A percentile compares a stretch with the other conserved stretches of the same genome.
Conservation (phyloP, 2,797 vertebrate species). For the Enteromius treurensis region DNA sequence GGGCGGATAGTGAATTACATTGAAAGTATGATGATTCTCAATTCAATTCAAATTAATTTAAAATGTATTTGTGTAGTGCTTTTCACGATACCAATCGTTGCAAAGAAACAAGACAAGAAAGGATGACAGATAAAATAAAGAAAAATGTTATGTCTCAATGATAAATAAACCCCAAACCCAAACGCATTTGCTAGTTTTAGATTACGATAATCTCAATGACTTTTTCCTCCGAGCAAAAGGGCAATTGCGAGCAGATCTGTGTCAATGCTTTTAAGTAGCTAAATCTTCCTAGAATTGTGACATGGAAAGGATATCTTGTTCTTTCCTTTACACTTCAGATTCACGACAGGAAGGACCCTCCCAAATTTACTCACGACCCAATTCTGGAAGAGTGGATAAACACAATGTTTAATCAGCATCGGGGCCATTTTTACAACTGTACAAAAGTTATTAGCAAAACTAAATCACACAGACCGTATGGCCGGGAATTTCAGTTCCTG, state of each 20-base stretch:
- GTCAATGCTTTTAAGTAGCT: not conserved
- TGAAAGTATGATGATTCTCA: not conserved
- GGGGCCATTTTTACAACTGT: not conserved
- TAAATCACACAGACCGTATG: slow-evolving; percentile 78
- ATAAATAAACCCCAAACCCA: not conserved
- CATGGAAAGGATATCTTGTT: slow-evolving; percentile 83
- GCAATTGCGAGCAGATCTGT: not conserved
- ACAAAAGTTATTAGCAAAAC: not conserved
- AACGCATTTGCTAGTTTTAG: not conserved
- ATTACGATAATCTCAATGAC: not conserved
- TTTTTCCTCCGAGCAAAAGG: not conserved
- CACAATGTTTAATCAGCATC: slow-evolving; percentile 33
- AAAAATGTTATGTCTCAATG: not conserved
- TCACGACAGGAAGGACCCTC: slow-evolving; percentile 88
- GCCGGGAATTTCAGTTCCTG: slow-evolving; percentile 92
- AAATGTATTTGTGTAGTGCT: no score
- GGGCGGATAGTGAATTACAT: slow-evolving; percentile 46
- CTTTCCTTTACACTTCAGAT: slow-evolving; percentile 79
- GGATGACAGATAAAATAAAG: not conserved
- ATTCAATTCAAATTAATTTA: no score
- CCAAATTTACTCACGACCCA: slow-evolving; percentile 97
- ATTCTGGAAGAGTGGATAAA: slow-evolving; percentile 75
- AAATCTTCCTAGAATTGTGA: not conserved
- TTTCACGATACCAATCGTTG: no score
- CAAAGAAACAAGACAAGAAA: not conserved